Conservation (phyloP, 1,140 invertebrate species). For the Drosophila nigrodunni region DNA sequence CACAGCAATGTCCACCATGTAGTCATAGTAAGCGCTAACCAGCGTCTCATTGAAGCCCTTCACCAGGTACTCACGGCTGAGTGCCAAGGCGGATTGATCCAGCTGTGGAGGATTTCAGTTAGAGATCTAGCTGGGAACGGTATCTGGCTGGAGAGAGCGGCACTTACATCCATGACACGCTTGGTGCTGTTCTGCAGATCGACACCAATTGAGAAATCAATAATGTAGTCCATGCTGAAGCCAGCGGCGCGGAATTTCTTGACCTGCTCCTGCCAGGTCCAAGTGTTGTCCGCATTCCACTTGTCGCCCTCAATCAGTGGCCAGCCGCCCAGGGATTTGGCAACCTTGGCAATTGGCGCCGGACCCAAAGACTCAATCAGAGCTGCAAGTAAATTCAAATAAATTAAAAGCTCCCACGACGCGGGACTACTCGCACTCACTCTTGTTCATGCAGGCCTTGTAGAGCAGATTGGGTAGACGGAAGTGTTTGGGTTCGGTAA, state of each 20-base stretch:
- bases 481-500: constrained; percentile 90
- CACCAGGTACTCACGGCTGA: constrained; percentile 95
- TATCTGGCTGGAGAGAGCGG: background rate
- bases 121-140: background rate
- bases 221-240: constrained; percentile 95
- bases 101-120: constrained; percentile 86
- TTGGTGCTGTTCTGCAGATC: constrained; percentile 96
- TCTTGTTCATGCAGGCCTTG: constrained; percentile 93
- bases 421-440: constrained; percentile 87
- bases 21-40: constrained; percentile 92
- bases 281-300: constrained; percentile 90
- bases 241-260: constrained; percentile 92
- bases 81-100: constrained; percentile 95
- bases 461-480: constrained; percentile 91
- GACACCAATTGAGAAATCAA: constrained; percentile 95
- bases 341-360: constrained; percentile 88
- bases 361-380: constrained; percentile 91
- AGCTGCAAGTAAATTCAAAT: constrained; percentile 84
- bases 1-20: constrained; percentile 94
- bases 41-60: constrained; percentile 92
- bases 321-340: constrained; percentile 94
- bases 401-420: background rate
- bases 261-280: constrained; percentile 93
- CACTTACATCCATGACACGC: constrained; percentile 93
- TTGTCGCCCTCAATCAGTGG: constrained; percentile 91